Evolutionary conservation across 2,797 vertebrate genomes (phyloP).

Genomic region (Prunella strophiata): DNA sequence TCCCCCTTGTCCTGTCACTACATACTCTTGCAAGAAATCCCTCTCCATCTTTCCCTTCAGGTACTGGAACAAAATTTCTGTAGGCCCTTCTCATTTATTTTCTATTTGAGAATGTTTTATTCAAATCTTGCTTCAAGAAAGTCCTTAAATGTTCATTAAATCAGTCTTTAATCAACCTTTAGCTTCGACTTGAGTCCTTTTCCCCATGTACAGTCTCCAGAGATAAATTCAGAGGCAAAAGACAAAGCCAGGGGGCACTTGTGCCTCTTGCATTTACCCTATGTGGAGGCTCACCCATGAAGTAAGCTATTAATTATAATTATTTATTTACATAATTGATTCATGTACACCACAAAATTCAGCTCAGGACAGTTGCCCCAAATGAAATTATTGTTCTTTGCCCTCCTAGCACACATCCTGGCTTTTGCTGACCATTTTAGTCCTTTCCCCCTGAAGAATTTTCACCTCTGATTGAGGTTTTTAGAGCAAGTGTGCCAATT

Average conservation of each 20-base stretch:
- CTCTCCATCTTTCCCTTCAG: neutral
- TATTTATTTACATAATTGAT: neutral
- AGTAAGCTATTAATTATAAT: neutral
- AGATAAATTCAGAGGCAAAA: neutral
- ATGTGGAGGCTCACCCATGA: neutral
- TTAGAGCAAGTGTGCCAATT: conserved; percentile 1
- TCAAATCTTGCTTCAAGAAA: neutral
- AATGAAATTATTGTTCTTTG: neutral
- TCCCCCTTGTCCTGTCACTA: neutral
- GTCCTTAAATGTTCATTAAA: neutral
- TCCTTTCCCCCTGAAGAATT: neutral
- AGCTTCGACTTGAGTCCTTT: neutral
- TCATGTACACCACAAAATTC: neutral
- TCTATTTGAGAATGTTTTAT: neutral
- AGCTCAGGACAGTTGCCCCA: neutral
- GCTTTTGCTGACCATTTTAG: neutral
- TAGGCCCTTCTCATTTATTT: neutral
- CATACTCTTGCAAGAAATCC: neutral
- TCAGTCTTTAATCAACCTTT: neutral
- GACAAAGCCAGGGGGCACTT: neutral
- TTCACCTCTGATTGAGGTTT: neutral
- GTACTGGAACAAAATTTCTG: neutral
- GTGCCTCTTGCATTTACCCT: neutral
- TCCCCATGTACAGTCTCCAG: neutral
- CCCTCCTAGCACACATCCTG: neutral